Evolutionary conservation across 2,797 vertebrate species (phyloP).

Genomic region (Fringilla coelebs): DNA sequence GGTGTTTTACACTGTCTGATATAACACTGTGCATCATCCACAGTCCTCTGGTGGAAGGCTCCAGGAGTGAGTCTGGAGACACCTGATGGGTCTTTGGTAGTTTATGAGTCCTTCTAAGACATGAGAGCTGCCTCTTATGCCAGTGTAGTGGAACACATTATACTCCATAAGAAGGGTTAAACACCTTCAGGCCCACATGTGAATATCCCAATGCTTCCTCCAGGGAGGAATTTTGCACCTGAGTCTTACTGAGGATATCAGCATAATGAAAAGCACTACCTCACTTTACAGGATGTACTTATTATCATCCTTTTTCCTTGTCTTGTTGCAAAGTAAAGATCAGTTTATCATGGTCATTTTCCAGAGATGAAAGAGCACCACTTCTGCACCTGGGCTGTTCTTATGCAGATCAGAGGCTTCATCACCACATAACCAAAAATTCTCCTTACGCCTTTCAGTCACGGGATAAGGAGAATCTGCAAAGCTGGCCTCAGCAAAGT

Average conservation of each 20-base stretch:
- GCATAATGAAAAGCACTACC: not conserved
- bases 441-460: not conserved
- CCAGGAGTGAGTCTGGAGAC: too few species aligned
- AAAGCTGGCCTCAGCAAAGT: not conserved
- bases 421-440: not conserved
- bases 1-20: not conserved
- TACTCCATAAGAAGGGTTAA: not conserved
- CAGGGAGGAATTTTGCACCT: not conserved
- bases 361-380: rapidly evolving
- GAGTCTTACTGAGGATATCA: not conserved
- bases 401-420: not conserved
- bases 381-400: not conserved
- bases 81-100: not conserved
- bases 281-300: not conserved
- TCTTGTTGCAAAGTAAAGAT: not conserved
- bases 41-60: not conserved
- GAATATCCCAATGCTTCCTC: rapidly evolving
- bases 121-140: not conserved
- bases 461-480: too few species aligned
- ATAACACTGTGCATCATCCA: not conserved
- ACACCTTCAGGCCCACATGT: not conserved
- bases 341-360: not conserved
- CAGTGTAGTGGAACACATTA: not conserved
- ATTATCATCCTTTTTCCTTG: not conserved
- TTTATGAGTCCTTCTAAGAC: not conserved